Percentiles rank a stretch among this genome's conserved stretches.
These are phyloP conservation scores for Pundamilia nyererei DNA, from an alignment of 2,113 vertebrate genomes.

Conservation along the genomic window DNA sequence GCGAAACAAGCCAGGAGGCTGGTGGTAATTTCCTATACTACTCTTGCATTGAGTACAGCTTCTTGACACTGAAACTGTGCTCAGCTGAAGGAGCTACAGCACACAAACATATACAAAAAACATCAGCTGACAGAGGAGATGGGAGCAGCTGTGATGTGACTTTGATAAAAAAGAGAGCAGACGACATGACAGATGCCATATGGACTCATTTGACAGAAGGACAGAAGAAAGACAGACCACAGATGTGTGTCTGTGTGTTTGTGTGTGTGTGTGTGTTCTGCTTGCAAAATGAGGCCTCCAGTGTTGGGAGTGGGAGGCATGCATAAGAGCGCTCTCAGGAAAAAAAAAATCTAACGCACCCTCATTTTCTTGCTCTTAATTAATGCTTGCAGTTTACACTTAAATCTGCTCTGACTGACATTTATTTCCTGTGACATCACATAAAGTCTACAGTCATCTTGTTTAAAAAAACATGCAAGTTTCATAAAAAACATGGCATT, in stretches of 20 bases:
- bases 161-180: conserved; percentile 21
- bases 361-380: not conserved
- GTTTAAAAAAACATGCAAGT: not conserved
- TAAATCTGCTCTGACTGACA: not conserved
- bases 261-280: not conserved
- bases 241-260: not conserved
- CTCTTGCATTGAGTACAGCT: not conserved
- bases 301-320: not conserved
- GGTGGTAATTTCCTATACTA: not conserved
- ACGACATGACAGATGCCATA: conserved; percentile 43
- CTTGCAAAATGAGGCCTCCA: conserved; percentile 21
- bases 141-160: conserved; percentile 25
- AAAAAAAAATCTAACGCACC: not conserved
- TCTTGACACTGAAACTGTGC: not conserved
- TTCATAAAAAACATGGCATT: not conserved
- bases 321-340: not conserved
- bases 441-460: not conserved
- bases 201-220: conserved; percentile 42
- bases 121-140: conserved; percentile 27
- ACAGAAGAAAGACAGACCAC: not conserved
- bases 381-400: not conserved
- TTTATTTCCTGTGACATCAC: not conserved
- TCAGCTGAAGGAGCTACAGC: not conserved
- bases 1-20: not conserved
- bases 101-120: not conserved